These are phyloP conservation scores for Tamias sibiricus DNA, from an alignment of 2,113 vertebrate species.

Conservation along the genomic window DNA sequence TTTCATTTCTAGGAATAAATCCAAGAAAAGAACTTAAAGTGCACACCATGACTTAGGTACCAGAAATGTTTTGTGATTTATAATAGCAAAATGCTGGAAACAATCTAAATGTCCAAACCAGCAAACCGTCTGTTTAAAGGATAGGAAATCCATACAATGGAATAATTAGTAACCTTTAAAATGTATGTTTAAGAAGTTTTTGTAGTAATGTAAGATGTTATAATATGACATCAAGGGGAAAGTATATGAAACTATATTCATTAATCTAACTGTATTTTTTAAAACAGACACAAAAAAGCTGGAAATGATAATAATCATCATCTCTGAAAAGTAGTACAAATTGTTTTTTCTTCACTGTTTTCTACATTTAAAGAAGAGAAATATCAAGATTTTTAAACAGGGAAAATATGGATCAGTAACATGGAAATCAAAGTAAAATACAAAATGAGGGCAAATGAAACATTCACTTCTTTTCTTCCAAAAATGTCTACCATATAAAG, in stretches of 20 bases:
- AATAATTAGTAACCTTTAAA: not conserved
- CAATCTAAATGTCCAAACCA: slow-evolving; percentile 23
- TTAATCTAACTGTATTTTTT: not conserved
- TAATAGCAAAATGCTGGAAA: not conserved
- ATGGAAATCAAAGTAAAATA: not conserved
- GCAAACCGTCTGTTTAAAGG: not conserved
- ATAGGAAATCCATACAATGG: not conserved
- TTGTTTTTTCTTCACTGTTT: slow-evolving; percentile 7
- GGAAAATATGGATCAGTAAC: not conserved
- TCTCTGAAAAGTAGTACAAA: not conserved
- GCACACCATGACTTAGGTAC: not conserved
- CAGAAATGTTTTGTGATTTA: slow-evolving; percentile 25
- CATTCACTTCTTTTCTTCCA: not conserved
- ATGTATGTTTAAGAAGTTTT: not conserved
- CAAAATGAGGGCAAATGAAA: not conserved
- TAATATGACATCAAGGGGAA: not conserved
- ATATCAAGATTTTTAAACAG: not conserved
- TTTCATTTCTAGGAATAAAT: slow-evolving; percentile 18
- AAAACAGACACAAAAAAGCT: not conserved
- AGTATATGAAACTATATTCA: no score
- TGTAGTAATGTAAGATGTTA: not conserved
- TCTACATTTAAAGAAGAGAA: not conserved
- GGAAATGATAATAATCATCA: not conserved
- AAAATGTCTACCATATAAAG: not conserved
- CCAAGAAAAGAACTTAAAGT: slow-evolving; percentile 10